phyloP scores from a whole-genome alignment of 2,113 vertebrate genomes.

The Chunga burmeisteri region DNA sequence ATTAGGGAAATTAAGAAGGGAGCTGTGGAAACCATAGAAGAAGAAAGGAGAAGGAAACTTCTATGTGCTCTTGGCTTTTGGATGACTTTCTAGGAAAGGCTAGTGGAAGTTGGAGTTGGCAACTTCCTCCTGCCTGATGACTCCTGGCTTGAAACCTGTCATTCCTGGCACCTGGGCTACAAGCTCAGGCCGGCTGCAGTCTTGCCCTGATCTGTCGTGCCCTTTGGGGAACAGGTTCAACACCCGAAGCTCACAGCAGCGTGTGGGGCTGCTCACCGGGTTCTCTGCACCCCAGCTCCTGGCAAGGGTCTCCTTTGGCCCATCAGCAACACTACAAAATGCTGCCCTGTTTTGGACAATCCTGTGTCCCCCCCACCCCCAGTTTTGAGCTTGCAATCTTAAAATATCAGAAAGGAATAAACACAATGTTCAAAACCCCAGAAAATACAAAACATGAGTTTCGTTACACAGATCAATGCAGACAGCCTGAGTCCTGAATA shows the following conservation, averaged over 20 bases:
- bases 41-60: not conserved
- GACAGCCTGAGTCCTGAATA: not conserved
- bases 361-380: too few relatives aligned
- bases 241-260: not conserved
- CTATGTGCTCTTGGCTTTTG: accelerated
- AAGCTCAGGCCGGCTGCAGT: not conserved
- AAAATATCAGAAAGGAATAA: not conserved
- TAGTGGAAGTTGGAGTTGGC: not conserved
- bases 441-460: not conserved
- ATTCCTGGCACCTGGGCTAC: not conserved
- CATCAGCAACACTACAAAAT: not conserved
- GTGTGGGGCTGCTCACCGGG: not conserved
- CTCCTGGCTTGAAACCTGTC: not conserved
- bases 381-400: not conserved
- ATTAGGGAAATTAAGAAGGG: not conserved
- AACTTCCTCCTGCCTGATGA: not conserved
- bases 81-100: not conserved
- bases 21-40: not conserved
- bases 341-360: not conserved
- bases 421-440: not conserved
- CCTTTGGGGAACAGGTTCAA: not conserved
- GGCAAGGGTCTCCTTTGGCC: accelerated
- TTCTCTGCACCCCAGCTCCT: not conserved
- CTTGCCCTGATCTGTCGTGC: not conserved
- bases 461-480: not conserved